Conservation (phyloP, 2,888 invertebrate genomes). For the Heteromurus nitidus region DNA sequence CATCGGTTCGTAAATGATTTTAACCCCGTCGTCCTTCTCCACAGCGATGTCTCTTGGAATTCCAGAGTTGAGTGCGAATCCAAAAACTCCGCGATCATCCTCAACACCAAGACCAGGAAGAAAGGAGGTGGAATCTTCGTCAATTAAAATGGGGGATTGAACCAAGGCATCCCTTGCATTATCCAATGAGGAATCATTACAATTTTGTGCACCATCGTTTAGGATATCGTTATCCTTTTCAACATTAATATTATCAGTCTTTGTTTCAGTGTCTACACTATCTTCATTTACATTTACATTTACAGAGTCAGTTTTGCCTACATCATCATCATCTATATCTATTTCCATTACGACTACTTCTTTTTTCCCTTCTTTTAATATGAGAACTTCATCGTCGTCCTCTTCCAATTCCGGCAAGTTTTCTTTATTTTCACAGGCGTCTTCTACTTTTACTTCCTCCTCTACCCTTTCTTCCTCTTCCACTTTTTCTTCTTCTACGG, state of each 20-base stretch:
- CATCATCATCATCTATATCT: constrained; percentile 80
- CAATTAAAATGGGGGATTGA: constrained; percentile 69
- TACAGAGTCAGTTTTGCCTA: constrained; percentile 71
- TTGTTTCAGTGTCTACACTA: constrained; percentile 47
- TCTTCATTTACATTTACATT: constrained; percentile 55
- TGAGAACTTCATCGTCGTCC: constrained; percentile 73
- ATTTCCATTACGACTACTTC: constrained; percentile 79
- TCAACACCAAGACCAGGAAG: constrained; percentile 66
- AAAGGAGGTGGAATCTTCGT: constrained; percentile 70
- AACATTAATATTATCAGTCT: constrained; percentile 57
- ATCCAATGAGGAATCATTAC: constrained; percentile 48
- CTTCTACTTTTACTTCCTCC: constrained; percentile 74
- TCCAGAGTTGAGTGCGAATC: constrained; percentile 66
- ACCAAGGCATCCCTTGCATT: constrained; percentile 30
- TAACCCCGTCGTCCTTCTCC: constrained; percentile 44
- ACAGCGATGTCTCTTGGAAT: constrained; percentile 9
- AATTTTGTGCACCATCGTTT: constrained; percentile 48
- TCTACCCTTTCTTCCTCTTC: constrained; percentile 75
- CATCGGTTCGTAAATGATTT: constrained; percentile 72
- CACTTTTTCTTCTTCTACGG: constrained; percentile 74
- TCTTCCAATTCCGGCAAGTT: constrained; percentile 67
- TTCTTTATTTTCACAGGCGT: constrained; percentile 74
- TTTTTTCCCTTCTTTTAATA: constrained; percentile 72
- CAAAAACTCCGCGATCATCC: constrained; percentile 69
- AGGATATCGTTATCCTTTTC: constrained; percentile 54